These are phyloP conservation scores for Apistogramma diplotaenia DNA, from an alignment of 2,113 vertebrate genomes.

Conservation along the genomic window DNA sequence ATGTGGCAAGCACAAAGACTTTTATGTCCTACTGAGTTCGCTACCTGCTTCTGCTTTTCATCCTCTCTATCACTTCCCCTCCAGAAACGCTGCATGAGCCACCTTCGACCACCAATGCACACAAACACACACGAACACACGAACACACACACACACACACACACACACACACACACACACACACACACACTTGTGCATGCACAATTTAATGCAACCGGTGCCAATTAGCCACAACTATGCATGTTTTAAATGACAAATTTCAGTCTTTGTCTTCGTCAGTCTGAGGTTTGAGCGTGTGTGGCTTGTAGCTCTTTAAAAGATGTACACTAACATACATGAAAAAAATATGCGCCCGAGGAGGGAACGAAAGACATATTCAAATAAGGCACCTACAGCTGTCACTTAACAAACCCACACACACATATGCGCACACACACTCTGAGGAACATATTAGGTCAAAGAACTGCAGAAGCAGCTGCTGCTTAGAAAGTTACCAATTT, in stretches of 20 bases:
- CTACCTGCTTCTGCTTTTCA: slow-evolving; percentile 48
- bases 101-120: slow-evolving; percentile 12
- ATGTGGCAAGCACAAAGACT: slow-evolving; percentile 47
- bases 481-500: neutral
- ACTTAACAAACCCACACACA: neutral
- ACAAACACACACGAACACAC: slow-evolving; percentile 8
- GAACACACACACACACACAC: neutral
- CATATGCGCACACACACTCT: neutral
- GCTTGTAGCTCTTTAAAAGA: neutral
- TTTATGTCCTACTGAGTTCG: slow-evolving; percentile 40
- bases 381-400: neutral
- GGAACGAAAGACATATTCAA: neutral
- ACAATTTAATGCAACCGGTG: neutral
- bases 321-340: neutral
- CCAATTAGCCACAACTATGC: neutral
- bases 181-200: neutral
- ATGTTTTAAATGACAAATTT: neutral
- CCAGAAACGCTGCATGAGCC: slow-evolving; percentile 22
- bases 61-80: slow-evolving; percentile 58
- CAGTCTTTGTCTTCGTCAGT: neutral
- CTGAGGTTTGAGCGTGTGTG: neutral
- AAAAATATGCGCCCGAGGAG: neutral
- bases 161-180: neutral
- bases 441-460: neutral
- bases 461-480: neutral